phyloP scores from a whole-genome alignment of 2,113 vertebrate species.

The Eulemur macaco region DNA sequence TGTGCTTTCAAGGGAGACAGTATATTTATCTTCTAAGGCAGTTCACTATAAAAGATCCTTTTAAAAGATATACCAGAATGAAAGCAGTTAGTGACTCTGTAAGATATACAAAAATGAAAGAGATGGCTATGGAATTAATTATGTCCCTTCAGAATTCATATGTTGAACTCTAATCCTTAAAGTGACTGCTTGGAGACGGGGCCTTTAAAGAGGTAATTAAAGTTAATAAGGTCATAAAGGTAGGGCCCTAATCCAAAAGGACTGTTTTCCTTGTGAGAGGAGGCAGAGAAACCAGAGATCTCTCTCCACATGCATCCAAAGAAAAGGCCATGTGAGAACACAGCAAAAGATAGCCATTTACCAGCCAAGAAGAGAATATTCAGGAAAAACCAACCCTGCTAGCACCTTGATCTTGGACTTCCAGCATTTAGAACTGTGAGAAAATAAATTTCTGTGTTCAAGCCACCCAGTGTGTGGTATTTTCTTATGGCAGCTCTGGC shows the following conservation, averaged over 20 bases:
- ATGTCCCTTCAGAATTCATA: neutral
- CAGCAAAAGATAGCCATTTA: neutral
- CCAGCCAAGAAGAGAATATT: neutral
- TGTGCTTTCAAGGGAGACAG: neutral
- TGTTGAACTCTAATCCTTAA: neutral
- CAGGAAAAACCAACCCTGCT: neutral
- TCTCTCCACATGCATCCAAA: neutral
- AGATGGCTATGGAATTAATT: neutral
- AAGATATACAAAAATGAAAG: neutral
- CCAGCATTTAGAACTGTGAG: neutral
- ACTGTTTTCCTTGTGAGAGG: neutral
- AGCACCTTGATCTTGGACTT: neutral
- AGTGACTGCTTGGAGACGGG: neutral
- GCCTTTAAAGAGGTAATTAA: neutral
- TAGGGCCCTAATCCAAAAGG: neutral
- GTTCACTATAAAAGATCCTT: neutral
- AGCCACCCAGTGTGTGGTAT: neutral
- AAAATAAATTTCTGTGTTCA: slow-evolving; percentile 11
- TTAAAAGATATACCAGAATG: neutral
- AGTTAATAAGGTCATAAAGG: neutral
- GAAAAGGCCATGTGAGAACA: neutral
- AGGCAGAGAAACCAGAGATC: neutral
- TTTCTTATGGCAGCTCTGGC: neutral
- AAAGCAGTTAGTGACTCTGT: neutral
- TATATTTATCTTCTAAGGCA: neutral